A percentile compares a stretch with the other conserved stretches of the same genome.
phyloP scores from a whole-genome alignment of 2,797 vertebrate genomes.

The Diplodus sargus region DNA sequence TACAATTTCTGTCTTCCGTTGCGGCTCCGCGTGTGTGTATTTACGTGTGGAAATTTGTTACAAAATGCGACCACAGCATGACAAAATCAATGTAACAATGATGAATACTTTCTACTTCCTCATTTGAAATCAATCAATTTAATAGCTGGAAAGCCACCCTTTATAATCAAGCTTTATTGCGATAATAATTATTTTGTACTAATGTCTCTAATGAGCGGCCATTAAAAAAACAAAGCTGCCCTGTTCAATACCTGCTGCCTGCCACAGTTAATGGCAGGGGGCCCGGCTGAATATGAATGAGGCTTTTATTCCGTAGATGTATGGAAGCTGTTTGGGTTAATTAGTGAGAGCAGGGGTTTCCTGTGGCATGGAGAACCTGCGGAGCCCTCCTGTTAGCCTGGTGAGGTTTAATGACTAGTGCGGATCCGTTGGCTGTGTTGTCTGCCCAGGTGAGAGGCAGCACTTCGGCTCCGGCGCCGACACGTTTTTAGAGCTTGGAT shows the following conservation, averaged over 20 bases:
- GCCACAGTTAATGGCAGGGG: slow-evolving; percentile 49
- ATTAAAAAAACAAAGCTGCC: slow-evolving; percentile 68
- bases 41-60: slow-evolving; percentile 6
- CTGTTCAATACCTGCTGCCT: slow-evolving; percentile 67
- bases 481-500: slow-evolving; percentile 34
- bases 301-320: slow-evolving; percentile 55
- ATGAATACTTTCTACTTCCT: slow-evolving; percentile 29
- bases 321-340: slow-evolving; percentile 74
- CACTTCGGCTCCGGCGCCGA: slow-evolving; percentile 27
- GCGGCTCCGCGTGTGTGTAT: neutral
- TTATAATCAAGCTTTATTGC: slow-evolving; percentile 69
- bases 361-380: slow-evolving; percentile 58
- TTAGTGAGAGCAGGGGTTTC: slow-evolving; percentile 66
- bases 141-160: slow-evolving; percentile 40
- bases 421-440: slow-evolving; percentile 22
- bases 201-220: slow-evolving; percentile 70
- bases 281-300: slow-evolving; percentile 71
- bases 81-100: slow-evolving; percentile 8
- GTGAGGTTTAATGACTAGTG: slow-evolving; percentile 62
- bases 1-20: neutral
- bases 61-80: neutral
- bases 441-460: slow-evolving; percentile 33
- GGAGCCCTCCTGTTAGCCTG: slow-evolving; percentile 47
- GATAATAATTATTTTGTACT: slow-evolving; percentile 75
- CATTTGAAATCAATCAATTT: slow-evolving; percentile 50